A percentile compares a stretch with the other conserved stretches of the same genome.
Conservation (phyloP, 2,888 invertebrate genomes). For the Junonia oenone region DNA sequence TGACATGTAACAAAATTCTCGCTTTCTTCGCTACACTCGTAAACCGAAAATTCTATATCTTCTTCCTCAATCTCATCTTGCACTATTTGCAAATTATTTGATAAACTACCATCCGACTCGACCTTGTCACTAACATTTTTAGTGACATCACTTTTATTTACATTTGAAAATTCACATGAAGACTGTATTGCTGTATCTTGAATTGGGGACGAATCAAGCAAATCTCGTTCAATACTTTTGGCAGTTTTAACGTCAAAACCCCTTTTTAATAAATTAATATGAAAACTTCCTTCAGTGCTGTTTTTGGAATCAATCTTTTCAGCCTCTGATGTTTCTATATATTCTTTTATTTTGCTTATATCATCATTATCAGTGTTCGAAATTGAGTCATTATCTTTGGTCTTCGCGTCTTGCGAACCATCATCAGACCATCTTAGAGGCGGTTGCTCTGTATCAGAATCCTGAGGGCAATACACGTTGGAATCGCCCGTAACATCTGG, state of each 20-base stretch:
- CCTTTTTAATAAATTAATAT: conserved; percentile 58
- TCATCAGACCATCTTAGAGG: conserved; percentile 65
- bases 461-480: conserved; percentile 34
- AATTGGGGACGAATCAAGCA: conserved; percentile 49
- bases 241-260: conserved; percentile 70
- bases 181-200: conserved; percentile 29
- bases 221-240: conserved; percentile 66
- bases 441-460: conserved; percentile 58
- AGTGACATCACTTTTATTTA: conserved; percentile 6
- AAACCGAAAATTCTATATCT: conserved; percentile 53
- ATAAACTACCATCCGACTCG: conserved; percentile 24
- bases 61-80: conserved; percentile 47
- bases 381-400: conserved; percentile 31
- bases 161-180: conserved; percentile 10
- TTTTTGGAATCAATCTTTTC: conserved; percentile 24
- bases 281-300: conserved; percentile 45
- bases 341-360: conserved; percentile 61
- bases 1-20: conserved; percentile 47
- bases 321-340: conserved; percentile 46
- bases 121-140: conserved; percentile 31
- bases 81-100: conserved; percentile 38
- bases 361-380: conserved; percentile 49
- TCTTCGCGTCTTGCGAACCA: conserved; percentile 55
- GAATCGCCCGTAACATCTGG: conserved; percentile 30
- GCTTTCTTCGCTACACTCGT: conserved; percentile 55